These are phyloP conservation scores for Oreonectes daqikongensis DNA, from an alignment of 2,797 vertebrate genomes.

Conservation along the genomic window DNA sequence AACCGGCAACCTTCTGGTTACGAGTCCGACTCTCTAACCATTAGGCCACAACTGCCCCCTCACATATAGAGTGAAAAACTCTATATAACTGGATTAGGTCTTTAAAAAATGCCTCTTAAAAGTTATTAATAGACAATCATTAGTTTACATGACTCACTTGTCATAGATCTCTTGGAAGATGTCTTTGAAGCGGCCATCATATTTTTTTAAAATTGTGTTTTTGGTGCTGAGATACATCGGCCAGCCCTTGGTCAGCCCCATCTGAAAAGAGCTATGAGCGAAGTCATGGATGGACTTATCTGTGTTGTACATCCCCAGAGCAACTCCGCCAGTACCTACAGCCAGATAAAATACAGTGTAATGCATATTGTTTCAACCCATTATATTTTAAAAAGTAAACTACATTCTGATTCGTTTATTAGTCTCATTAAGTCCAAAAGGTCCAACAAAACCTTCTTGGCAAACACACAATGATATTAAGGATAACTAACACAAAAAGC, in stretches of 20 bases:
- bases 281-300: conserved; percentile 93
- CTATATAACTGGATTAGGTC: background rate
- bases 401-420: background rate
- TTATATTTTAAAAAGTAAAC: background rate
- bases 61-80: too few species aligned
- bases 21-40: too few species aligned
- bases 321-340: conserved; percentile 89
- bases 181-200: conserved; percentile 95
- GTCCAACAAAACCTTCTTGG: background rate
- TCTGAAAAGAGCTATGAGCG: conserved; percentile 98
- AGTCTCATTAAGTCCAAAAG: background rate
- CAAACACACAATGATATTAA: too few species aligned
- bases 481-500: too few species aligned
- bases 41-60: too few species aligned
- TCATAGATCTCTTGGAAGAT: conserved; percentile 99
- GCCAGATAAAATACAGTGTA: background rate
- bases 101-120: background rate
- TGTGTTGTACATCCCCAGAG: conserved; percentile 98
- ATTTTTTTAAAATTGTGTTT: conserved; percentile 98
- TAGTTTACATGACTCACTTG: conserved; percentile 75
- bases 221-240: conserved; percentile 98
- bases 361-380: background rate
- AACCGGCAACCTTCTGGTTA: too few species aligned
- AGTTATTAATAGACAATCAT: background rate
- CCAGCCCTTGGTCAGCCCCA: conserved; percentile 88